Base-by-base conservation (phyloP, 2,888 invertebrate species). In the Blastobasis adustella region DNA sequence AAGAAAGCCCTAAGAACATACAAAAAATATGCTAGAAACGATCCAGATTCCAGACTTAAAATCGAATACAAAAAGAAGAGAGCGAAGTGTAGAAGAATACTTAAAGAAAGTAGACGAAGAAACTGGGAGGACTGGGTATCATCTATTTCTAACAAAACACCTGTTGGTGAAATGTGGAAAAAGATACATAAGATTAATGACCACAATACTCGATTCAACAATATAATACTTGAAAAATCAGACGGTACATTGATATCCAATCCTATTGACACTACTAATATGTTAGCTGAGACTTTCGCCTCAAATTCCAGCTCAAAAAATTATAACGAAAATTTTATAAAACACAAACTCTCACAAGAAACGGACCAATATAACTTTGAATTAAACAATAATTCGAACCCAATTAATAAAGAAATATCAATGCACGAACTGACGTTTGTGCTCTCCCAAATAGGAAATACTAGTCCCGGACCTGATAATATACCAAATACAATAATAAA, bases 381-480 rank as follows among this genome's bases (percentile, higher is more conserved):
- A 5, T 9, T 44, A 43, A 6, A 8, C 23, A 46, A 52, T 37
- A 52, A 47, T 50, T 23, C 8, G 39, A 54, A 54, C 36, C 10
- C 47, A 43, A 50, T 55, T 37, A 55, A 52, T 10, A 45, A 55
- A 10, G 41, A 48, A 10, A 48, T 54, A 4, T 36, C 41, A 3
- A 37, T 49, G n/a, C 52, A 54, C 38, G 57, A 57, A 57, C 37
- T 59, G 5, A 1, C 42, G 10, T 41, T 49, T 37, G 49, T 53
- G 1, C 37, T 57, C 6, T 37, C 45, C 23, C 54, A 53, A 45
- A 3, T 48, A 9, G 48, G 50, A 10, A 51, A 54, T 46, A 43
- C 54, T 8, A 54, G 52, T 10, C 56, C 59, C 3, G 58, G 58
- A 9, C 58, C 54, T 5, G 59, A 56, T 45, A 54, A 54, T 43